A percentile compares a stretch with the other conserved stretches of the same genome.
These are phyloP conservation scores for Drosophila anomalata DNA, from an alignment of 2,888 invertebrate species.

Conservation along the genomic window DNA sequence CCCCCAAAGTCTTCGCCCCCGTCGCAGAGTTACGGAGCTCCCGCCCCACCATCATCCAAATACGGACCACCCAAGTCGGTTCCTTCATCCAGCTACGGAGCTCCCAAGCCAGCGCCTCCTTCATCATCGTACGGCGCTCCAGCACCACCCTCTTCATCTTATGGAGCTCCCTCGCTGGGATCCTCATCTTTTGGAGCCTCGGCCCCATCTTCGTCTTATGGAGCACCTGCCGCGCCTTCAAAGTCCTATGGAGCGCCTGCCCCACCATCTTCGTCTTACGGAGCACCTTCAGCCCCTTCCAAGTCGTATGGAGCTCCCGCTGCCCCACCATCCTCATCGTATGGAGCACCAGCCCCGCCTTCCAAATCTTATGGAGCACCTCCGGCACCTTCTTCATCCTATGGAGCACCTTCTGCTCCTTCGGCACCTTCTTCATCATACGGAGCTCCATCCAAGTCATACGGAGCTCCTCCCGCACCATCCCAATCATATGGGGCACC, in stretches of 20 bases:
- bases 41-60: slow-evolving; percentile 67
- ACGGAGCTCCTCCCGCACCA: slow-evolving; percentile 54
- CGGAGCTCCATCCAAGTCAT: slow-evolving; percentile 81
- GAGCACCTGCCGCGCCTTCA: slow-evolving; percentile 8
- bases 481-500: slow-evolving; percentile 84
- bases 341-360: slow-evolving; percentile 82
- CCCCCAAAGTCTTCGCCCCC: slow-evolving; percentile 67
- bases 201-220: slow-evolving; percentile 67
- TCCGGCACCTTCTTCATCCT: slow-evolving; percentile 80
- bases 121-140: slow-evolving; percentile 60
- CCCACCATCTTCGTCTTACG: slow-evolving; percentile 83
- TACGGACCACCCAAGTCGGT: slow-evolving; percentile 59
- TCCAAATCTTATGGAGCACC: slow-evolving; percentile 84
- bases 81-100: slow-evolving; percentile 51
- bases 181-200: slow-evolving; percentile 57
- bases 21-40: slow-evolving; percentile 83
- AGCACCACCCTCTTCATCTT: slow-evolving; percentile 38
- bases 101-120: slow-evolving; percentile 42
- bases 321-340: slow-evolving; percentile 81
- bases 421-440: slow-evolving; percentile 83
- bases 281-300: slow-evolving; percentile 84
- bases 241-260: slow-evolving; percentile 61
- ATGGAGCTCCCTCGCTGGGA: slow-evolving; percentile 1
- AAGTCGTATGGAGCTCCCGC: slow-evolving; percentile 44
- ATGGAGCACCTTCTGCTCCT: slow-evolving; percentile 76